Evolutionary conservation across 1,140 invertebrate species (phyloP).

Genomic region (Atopsyche davidsoni): DNA sequence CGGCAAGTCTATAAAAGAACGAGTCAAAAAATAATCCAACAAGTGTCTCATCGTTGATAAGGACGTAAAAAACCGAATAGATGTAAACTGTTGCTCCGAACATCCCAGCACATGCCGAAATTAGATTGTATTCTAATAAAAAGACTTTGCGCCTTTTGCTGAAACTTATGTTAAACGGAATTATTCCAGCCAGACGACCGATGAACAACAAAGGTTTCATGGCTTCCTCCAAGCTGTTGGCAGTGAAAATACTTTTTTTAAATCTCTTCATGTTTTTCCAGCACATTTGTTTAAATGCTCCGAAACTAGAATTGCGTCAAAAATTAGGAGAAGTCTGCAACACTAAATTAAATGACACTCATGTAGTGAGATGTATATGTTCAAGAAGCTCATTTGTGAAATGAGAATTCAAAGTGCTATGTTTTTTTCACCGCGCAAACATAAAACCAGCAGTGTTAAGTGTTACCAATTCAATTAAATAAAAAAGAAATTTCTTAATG

Average conservation of each 20-base stretch:
- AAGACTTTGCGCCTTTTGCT: background rate
- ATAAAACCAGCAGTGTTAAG: no score
- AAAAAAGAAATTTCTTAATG: no score
- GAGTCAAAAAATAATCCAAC: background rate
- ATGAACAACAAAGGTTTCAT: constrained; percentile 4
- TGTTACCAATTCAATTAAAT: no score
- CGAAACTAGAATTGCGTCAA: no score
- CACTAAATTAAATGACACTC: no score
- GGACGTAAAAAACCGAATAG: background rate
- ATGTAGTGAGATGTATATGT: no score
- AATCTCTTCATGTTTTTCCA: constrained; percentile 7
- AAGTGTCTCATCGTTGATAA: background rate
- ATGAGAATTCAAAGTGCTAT: no score
- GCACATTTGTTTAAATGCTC: no score
- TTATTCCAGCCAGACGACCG: background rate
- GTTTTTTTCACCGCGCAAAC: no score
- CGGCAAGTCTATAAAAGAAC: constrained; percentile 1
- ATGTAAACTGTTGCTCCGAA: background rate
- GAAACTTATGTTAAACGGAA: constrained; percentile 3
- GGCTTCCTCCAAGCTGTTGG: background rate
- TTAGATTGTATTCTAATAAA: background rate
- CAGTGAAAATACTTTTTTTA: constrained; percentile 3
- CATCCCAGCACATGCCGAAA: background rate
- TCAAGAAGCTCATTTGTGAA: no score
- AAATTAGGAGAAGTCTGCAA: no score